A percentile compares a stretch with the other conserved stretches of the same genome.
Evolutionary conservation across 2,888 invertebrate genomes (phyloP).

Genomic region (Nemoura dubitans): DNA sequence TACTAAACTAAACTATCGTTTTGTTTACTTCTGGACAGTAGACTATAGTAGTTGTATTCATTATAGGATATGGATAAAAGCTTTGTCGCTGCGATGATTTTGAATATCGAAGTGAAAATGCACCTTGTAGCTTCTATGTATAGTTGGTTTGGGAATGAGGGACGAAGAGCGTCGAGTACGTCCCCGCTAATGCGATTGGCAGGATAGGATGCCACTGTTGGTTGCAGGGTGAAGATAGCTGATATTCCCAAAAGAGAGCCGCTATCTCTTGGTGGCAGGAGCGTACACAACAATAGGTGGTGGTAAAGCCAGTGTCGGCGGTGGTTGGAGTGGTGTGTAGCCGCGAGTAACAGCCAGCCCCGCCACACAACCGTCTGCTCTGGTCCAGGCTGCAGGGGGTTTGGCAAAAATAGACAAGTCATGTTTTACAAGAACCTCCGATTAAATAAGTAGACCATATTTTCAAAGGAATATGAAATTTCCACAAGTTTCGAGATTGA

Average conservation of each 20-base stretch:
- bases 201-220: not conserved
- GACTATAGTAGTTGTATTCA: not conserved
- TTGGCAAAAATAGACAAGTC: conserved; percentile 5
- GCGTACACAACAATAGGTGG: not conserved
- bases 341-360: not conserved
- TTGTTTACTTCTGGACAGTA: not conserved
- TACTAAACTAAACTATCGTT: not conserved
- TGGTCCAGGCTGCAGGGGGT: not conserved
- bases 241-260: not conserved
- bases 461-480: conserved; percentile 12
- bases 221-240: not conserved
- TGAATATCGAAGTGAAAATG: conserved; percentile 5
- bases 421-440: conserved; percentile 4
- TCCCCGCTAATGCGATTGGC: not conserved
- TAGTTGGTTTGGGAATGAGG: not conserved
- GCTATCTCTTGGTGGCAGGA: not conserved
- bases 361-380: not conserved
- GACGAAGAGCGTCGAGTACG: not conserved
- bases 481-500: not conserved
- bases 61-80: not conserved
- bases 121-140: not conserved
- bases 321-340: not conserved
- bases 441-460: conserved; percentile 3
- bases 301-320: not conserved
- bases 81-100: not conserved